These are phyloP conservation scores for Anas bernieri DNA, from an alignment of 2,797 vertebrate genomes.

Conservation along the genomic window DNA sequence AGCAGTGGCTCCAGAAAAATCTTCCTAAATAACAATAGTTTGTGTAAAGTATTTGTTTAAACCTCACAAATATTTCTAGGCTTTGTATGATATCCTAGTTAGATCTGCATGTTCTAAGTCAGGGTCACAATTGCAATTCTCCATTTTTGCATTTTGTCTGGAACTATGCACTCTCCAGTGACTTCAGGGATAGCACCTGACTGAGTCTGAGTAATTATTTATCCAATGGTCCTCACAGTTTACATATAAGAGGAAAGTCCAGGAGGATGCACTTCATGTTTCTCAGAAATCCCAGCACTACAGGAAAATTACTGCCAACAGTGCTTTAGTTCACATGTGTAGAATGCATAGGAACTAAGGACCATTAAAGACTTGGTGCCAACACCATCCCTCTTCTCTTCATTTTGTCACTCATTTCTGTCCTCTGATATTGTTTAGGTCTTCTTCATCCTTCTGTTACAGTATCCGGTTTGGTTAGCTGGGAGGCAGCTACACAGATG, in stretches of 20 bases:
- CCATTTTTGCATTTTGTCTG: background rate
- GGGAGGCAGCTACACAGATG: background rate
- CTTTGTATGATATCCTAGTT: background rate
- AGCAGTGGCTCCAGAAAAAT: background rate
- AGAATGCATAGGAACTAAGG: background rate
- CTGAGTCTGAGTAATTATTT: background rate
- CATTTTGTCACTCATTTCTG: background rate
- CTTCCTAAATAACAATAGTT: background rate
- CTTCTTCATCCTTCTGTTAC: background rate
- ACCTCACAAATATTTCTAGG: background rate
- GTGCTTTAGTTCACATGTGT: background rate
- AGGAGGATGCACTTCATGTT: background rate
- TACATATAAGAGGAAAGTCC: background rate
- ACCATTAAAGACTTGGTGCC: background rate
- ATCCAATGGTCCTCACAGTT: background rate
- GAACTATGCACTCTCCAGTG: background rate
- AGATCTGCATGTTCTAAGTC: background rate
- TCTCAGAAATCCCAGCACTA: background rate
- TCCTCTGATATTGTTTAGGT: background rate
- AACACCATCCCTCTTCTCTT: background rate
- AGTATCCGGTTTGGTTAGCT: background rate
- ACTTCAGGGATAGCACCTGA: background rate
- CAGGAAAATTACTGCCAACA: background rate
- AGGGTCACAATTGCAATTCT: background rate
- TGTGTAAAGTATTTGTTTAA: background rate